Evolutionary conservation across 2,888 invertebrate species (phyloP), one percentile per base, ranked within the genome.

Genomic region (Pogonocherus hispidulus): DNA sequence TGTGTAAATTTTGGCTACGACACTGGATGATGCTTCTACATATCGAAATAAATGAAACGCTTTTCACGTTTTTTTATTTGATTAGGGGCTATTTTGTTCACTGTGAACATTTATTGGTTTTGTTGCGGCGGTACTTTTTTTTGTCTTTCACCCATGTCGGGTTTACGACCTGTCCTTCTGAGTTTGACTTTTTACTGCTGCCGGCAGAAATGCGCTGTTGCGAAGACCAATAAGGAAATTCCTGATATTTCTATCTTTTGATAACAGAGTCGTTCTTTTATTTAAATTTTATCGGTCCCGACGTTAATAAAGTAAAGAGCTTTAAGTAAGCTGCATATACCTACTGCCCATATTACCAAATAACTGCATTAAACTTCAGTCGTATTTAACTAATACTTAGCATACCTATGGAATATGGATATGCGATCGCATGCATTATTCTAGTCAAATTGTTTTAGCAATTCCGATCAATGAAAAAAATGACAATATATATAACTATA

Each of bases 31-130:
- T n/a, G n/a, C 32, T 32, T 59, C 59, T 59, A 59, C 59, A 59
- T 59, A 59, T 59, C 59, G 59, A 47, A 59, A 59, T 59, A 59
- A 59, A 59, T 59, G 59, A 59, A 59, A 59, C 59, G 49, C 59
- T 59, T 59, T 59, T 46, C 59, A 59, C 59, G 59, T 59, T 59
- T 59, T 59, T 59, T 47, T 59, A 59, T 59, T 59, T 59, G 59
- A 59, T 59, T 59, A 59, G 59, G 47, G 59, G 59, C 59, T 59
- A 59, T 59, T 59, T 49, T 59, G 59, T 59, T 47, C 59, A 47
- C 59, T 18, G 59, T 8, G 59, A 59, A 47, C 59, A 59, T 59
- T 59, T 59, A 59, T 59, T 59, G 59, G 59, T 59, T 59, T 59
- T 59, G 59, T 59, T 59, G 59, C 47, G 59, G 59, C 59, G 47